Percentiles rank a stretch among this genome's conserved stretches.
phyloP scores from a whole-genome alignment of 2,797 vertebrate species.

The Epinephelus malabaricus region DNA sequence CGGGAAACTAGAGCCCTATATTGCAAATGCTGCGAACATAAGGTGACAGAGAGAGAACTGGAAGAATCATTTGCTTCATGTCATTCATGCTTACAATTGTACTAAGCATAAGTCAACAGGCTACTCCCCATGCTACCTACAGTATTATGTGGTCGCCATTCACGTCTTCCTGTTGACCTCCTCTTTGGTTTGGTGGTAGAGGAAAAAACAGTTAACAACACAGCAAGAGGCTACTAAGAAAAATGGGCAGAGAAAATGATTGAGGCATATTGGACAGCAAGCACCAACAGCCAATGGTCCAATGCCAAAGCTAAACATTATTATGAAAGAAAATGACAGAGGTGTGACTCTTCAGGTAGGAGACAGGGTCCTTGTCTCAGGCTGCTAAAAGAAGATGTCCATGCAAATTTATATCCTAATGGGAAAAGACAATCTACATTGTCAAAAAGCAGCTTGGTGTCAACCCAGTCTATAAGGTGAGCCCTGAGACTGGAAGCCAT shows the following conservation, averaged over 20 bases:
- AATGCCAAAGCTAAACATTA: background rate
- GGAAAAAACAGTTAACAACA: background rate
- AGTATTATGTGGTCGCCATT: too few species aligned
- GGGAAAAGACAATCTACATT: background rate
- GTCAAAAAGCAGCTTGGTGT: background rate
- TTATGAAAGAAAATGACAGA: too few species aligned
- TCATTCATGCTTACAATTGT: too few species aligned
- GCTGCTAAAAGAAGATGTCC: background rate
- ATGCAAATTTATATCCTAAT: background rate
- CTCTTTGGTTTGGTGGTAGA: background rate
- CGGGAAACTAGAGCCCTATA: too few species aligned
- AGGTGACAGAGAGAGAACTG: background rate
- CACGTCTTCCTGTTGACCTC: background rate
- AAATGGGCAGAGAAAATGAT: slow-evolving; percentile 10
- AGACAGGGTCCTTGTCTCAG: background rate
- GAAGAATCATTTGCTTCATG: background rate
- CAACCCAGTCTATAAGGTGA: background rate
- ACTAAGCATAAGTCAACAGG: too few species aligned
- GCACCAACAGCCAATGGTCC: background rate
- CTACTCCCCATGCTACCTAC: too few species aligned
- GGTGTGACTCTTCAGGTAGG: too few species aligned
- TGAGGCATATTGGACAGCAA: background rate
- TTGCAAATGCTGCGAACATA: background rate
- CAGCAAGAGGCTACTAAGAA: background rate
- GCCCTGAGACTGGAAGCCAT: background rate